Evolutionary conservation across 1,140 invertebrate species (phyloP), one percentile per base, ranked within the genome.

Genomic region (Propsilocerus akamusi): DNA sequence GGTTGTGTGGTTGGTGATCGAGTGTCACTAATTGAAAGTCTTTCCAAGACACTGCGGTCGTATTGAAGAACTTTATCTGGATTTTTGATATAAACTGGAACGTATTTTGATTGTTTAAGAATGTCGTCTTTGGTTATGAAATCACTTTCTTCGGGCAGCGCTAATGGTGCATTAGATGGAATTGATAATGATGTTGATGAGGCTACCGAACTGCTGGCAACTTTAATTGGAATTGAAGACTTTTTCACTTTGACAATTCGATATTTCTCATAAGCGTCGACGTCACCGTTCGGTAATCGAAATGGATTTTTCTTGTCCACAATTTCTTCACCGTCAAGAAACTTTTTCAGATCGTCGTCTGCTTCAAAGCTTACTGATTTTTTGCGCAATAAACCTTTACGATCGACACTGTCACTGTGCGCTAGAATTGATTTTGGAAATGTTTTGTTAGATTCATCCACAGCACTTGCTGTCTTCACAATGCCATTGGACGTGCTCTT

Each of bases 61-160:
- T 65, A 65, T 12, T 56, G 57, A 26, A 65, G 64, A 26, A 58
- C 59, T 14, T 61, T 52, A 53, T 65, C 63, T 0, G 63, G 63
- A 53, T 65, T 64, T 50, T 65, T 65, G 6, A 65, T 61, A 34
- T 65, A 65, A 0, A 63, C 65, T 47, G 62, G 65, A 12, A 65
- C 63, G 55, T 63, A 65, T 52, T 65, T 65, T 24, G 63, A 65
- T 47, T 65, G 61, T 20, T 62, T 65, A 11, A 65, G 58, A 22
- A 65, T 63, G 47, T 65, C 63, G 52, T 65, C 63, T 22, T 60
- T 65, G 47, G 63, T 65, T 24, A 65, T 52, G 49, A 55, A 65
- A 26, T 32, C 25, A 49, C 4, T 28, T 6, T 47, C 50, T 48
- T 7, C 5, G 25, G 25, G 46, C 34, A n/a, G 26, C 10, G 20